Conservation (phyloP, 1,140 invertebrate species). For the Drosophila subpulchrella region DNA sequence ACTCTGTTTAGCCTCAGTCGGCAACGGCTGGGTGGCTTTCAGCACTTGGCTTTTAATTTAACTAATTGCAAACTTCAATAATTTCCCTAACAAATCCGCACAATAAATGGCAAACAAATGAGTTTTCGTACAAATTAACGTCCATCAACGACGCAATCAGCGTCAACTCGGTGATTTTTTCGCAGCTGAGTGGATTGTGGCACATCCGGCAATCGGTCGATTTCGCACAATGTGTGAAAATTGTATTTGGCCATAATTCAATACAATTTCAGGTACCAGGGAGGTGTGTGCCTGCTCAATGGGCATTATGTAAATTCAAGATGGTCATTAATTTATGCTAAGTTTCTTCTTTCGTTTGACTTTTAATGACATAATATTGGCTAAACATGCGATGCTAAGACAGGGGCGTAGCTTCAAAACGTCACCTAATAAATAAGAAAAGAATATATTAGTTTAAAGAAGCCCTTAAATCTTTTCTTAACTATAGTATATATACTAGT, state of each 20-base stretch:
- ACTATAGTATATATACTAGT: too few relatives aligned
- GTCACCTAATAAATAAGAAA: neutral
- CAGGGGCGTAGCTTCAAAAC: neutral
- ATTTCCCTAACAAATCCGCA: constrained; percentile 52
- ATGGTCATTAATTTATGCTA: constrained; percentile 54
- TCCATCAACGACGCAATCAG: constrained; percentile 28
- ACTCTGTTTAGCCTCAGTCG: constrained; percentile 12
- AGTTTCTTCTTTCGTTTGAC: constrained; percentile 31
- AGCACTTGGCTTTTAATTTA: constrained; percentile 56
- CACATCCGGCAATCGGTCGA: constrained; percentile 59
- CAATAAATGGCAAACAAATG: constrained; percentile 66
- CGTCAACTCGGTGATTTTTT: constrained; percentile 15
- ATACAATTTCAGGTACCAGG: constrained; percentile 45
- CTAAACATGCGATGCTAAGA: constrained; percentile 30
- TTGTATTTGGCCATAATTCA: constrained; percentile 57
- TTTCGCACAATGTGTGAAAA: constrained; percentile 64
- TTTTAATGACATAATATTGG: constrained; percentile 62
- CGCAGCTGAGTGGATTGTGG: constrained; percentile 34
- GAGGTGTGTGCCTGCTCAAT: constrained; percentile 20
- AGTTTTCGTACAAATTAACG: constrained; percentile 41
- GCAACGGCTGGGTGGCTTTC: constrained; percentile 45
- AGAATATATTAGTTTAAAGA: too few relatives aligned
- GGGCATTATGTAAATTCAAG: constrained; percentile 52
- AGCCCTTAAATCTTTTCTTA: too few relatives aligned
- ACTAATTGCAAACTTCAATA: constrained; percentile 77